Conservation (phyloP, 2,888 invertebrate genomes). For the Lepidocyrtinus sp. region DNA sequence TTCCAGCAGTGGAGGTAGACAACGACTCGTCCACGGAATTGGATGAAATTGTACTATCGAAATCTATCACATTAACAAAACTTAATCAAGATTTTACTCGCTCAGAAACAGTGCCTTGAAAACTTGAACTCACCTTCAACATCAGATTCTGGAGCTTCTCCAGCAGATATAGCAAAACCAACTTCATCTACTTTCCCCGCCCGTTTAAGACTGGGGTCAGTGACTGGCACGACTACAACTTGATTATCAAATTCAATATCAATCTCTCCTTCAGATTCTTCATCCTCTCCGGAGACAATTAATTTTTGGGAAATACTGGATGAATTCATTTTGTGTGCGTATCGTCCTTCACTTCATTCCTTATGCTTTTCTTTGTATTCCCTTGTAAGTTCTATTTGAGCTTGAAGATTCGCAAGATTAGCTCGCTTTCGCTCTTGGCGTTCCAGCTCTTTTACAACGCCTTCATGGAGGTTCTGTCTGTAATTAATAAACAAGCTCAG, state of each 20-base stretch:
- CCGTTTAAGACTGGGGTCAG: slow-evolving; percentile 43
- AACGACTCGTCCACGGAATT: slow-evolving; percentile 55
- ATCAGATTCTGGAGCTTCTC: slow-evolving; percentile 65
- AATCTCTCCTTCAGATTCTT: slow-evolving; percentile 61
- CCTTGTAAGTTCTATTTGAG: slow-evolving; percentile 52
- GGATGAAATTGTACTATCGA: slow-evolving; percentile 45
- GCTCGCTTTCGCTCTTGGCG: slow-evolving; percentile 45
- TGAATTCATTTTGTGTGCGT: slow-evolving; percentile 28
- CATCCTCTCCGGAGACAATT: slow-evolving; percentile 62
- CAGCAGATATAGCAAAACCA: slow-evolving; percentile 39
- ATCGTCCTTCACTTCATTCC: too few species aligned
- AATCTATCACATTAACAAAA: too few species aligned
- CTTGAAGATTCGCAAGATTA: slow-evolving; percentile 46
- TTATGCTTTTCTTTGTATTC: slow-evolving; percentile 42
- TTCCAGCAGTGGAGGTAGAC: slow-evolving; percentile 35
- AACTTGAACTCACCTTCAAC: slow-evolving; percentile 49
- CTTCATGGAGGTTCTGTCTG: slow-evolving; percentile 50
- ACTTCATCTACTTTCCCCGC: slow-evolving; percentile 21
- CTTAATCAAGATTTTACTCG: too few species aligned
- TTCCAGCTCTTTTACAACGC: slow-evolving; percentile 47
- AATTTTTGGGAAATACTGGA: slow-evolving; percentile 29
- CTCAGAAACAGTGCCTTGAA: too few species aligned
- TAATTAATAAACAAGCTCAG: too few species aligned
- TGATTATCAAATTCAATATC: slow-evolving; percentile 41
- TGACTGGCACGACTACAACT: slow-evolving; percentile 34